Base-by-base conservation (phyloP, 2,797 vertebrate genomes). In the Streptopelia turtur region DNA sequence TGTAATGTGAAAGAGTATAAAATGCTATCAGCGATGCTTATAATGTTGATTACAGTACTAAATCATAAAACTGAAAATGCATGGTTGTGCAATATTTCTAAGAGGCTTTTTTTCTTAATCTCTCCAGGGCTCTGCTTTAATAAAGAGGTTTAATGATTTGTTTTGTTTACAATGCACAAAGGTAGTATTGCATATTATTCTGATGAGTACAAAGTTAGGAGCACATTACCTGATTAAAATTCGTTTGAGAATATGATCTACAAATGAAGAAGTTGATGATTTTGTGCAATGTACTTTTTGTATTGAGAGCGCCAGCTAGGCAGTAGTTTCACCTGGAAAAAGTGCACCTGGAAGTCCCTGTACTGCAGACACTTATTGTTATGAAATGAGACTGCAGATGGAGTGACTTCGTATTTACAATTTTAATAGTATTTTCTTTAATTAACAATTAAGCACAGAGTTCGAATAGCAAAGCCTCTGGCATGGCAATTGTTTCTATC, bases 71-170 rank as follows among this genome's bases (percentile, higher is more conserved):
- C 8, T 55, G 28, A 41, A 87, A 55, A 65, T 13, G 5, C 61
- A 31, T 47, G 53, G 9, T 69, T 76, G 20, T 61, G 33, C 28
- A 28, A 3, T 60, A 52, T 82, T 71, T 68, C 21, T 21, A 25
- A 43, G 39, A 66, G 55, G 10, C 68, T 4, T 68, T 50, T 89
- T 56, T 72, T 41, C 63, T 72, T 60, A n/a, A 56, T 76, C 28
- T 18, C 45, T 76, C 24, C 30, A 75, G 41, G 79, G 14, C 24
- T 35, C 22, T 77, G 49, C 60, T 89, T 79, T 82, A 84, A 37
- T 95, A 23, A 69, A n/a, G 57, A 76, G 47, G n/a, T 86, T 61
- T 72, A 84, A 91, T 87, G 72, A 63, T 70, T 78, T 92, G 45
- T 55, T 94, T 87, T 55, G 68, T 30, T 90, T 75, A 25, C 4